Evolutionary conservation across 1,140 invertebrate genomes (phyloP).

Genomic region (Liolophura sinensis): DNA sequence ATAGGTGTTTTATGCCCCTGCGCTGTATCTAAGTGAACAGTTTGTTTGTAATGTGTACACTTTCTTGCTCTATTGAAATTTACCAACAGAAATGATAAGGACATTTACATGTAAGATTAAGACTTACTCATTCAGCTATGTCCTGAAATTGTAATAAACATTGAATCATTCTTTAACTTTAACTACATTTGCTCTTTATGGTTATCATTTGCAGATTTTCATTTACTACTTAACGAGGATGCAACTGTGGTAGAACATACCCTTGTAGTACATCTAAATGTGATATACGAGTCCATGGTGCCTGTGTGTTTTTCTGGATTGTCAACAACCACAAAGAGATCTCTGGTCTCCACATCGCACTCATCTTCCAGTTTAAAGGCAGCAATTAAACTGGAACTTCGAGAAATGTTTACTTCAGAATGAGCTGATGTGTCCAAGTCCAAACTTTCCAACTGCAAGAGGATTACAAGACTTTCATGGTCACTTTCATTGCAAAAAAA

Average conservation of each 20-base stretch:
- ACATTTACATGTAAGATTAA: too few relatives aligned
- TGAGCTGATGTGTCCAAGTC: conserved; percentile 49
- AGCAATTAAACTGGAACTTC: conserved; percentile 52
- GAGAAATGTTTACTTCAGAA: conserved; percentile 45
- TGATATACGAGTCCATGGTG: conserved; percentile 75
- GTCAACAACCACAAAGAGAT: conserved; percentile 73
- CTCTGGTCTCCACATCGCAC: conserved; percentile 53
- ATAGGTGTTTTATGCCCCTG: too few relatives aligned
- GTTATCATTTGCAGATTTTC: too few relatives aligned
- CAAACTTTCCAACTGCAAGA: conserved; percentile 48
- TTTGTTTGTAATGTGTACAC: too few relatives aligned
- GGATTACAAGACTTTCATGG: conserved; percentile 4
- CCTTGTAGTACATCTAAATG: conserved; percentile 72
- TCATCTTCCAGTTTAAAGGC: conserved; percentile 52
- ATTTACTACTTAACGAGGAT: not conserved
- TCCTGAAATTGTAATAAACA: too few relatives aligned
- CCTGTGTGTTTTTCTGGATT: conserved; percentile 79
- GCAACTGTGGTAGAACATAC: conserved; percentile 51
- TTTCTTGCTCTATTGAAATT: too few relatives aligned
- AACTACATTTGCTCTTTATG: too few relatives aligned
- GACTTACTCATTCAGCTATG: too few relatives aligned
- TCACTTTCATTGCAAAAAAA: not conserved
- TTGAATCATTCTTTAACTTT: too few relatives aligned
- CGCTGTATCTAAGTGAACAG: too few relatives aligned
- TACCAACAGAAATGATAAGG: too few relatives aligned